These are phyloP conservation scores for Odontomyia ornata DNA, from an alignment of 2,888 invertebrate genomes.

Conservation along the genomic window DNA sequence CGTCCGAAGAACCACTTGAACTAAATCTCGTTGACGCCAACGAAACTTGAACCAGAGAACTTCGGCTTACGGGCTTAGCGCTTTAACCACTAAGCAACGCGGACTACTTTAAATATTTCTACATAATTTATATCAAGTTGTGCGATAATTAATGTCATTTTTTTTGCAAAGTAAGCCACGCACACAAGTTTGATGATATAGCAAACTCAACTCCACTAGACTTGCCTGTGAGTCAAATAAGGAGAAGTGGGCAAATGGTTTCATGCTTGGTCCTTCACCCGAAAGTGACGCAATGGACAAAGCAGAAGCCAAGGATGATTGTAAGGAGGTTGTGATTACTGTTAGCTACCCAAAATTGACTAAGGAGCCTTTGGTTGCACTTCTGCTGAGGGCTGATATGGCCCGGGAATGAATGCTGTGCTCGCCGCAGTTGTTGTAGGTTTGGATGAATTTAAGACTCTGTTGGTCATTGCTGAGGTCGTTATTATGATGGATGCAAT, in stretches of 20 bases:
- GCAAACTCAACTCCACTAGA: slow-evolving; percentile 61
- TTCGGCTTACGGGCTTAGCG: no score
- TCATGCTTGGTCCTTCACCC: slow-evolving; percentile 60
- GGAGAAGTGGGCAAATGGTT: slow-evolving; percentile 63
- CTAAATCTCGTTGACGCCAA: no score
- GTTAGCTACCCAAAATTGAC: slow-evolving; percentile 52
- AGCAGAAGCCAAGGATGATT: slow-evolving; percentile 52
- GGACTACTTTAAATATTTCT: no score
- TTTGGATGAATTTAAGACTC: slow-evolving; percentile 43
- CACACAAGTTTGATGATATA: neutral
- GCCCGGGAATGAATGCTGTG: slow-evolving; percentile 39
- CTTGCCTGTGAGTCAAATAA: slow-evolving; percentile 65
- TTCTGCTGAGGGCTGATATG: slow-evolving; percentile 67
- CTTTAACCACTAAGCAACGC: no score
- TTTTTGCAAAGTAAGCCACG: neutral
- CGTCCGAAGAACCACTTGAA: no score
- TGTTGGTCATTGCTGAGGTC: neutral
- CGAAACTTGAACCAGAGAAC: no score
- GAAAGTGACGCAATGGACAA: slow-evolving; percentile 47
- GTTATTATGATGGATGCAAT: neutral
- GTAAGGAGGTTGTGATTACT: slow-evolving; percentile 57
- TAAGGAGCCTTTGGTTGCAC: slow-evolving; percentile 79
- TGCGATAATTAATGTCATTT: no score
- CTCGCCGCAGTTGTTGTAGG: slow-evolving; percentile 65
- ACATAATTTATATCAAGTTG: no score